Conservation (phyloP, 2,797 vertebrate species). For the Trematomus bernacchii region DNA sequence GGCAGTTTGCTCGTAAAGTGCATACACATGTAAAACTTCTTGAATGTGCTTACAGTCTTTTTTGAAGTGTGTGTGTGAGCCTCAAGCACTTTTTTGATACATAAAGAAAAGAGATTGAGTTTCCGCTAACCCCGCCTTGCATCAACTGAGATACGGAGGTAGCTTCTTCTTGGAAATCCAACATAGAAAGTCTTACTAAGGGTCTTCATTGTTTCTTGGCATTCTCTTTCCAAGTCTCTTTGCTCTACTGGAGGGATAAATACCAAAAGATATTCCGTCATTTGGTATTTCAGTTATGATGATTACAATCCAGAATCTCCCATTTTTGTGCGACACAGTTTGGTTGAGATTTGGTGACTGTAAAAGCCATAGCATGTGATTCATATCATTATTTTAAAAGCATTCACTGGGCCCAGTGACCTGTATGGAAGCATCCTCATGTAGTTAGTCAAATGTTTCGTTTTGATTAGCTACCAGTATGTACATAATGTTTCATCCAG, state of each 20-base stretch:
- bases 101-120: conserved; percentile 6
- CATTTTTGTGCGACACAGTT: background rate
- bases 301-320: background rate
- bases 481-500: background rate
- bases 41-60: conserved; percentile 41
- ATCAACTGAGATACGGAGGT: background rate
- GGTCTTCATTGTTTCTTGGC: rapidly evolving
- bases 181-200: background rate
- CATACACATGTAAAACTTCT: conserved; percentile 46
- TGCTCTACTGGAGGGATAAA: background rate
- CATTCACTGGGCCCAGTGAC: too few relatives aligned
- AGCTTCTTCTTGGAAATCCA: background rate
- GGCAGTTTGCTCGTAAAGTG: conserved; percentile 47
- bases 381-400: background rate
- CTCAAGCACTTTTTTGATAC: conserved; percentile 16
- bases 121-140: background rate
- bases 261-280: background rate
- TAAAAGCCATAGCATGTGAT: background rate
- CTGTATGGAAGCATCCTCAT: background rate
- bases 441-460: background rate
- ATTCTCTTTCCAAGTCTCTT: background rate
- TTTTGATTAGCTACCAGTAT: background rate
- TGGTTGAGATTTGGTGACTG: background rate
- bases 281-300: background rate
- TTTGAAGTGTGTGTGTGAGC: conserved; percentile 14